phyloP scores from a whole-genome alignment of 2,888 invertebrate genomes.

The Timema cristinae region DNA sequence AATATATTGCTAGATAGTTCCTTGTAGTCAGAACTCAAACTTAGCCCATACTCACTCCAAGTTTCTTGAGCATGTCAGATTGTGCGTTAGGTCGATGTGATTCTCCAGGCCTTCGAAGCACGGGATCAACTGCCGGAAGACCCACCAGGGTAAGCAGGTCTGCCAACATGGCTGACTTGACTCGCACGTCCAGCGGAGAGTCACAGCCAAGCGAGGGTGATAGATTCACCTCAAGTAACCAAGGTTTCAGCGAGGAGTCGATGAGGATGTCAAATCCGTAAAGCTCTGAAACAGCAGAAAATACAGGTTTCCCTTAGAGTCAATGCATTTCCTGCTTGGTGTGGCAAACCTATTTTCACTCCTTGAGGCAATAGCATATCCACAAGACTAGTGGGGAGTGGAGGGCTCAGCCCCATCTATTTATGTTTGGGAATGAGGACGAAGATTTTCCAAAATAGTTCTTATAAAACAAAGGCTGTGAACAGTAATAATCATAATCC shows the following conservation, averaged over 20 bases:
- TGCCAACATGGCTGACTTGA: conserved; percentile 86
- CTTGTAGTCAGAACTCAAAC: neutral
- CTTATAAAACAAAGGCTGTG: too few relatives aligned
- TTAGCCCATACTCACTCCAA: conserved; percentile 14
- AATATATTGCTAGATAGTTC: conserved; percentile 20
- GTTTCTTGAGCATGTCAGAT: conserved; percentile 16
- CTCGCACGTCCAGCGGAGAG: conserved; percentile 86
- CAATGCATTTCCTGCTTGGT: too few relatives aligned
- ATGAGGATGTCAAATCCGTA: conserved; percentile 95
- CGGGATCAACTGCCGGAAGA: conserved; percentile 70
- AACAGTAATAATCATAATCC: too few relatives aligned
- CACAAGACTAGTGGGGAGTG: too few relatives aligned
- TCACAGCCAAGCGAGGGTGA: conserved; percentile 91
- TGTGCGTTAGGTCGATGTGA: conserved; percentile 12
- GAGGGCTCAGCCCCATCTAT: too few relatives aligned
- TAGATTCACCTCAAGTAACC: conserved; percentile 92
- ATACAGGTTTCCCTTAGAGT: too few relatives aligned
- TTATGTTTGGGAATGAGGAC: too few relatives aligned
- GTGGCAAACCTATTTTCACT: too few relatives aligned
- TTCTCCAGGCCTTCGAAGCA: conserved; percentile 46
- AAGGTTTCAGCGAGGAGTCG: conserved; percentile 88
- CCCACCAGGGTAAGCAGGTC: conserved; percentile 91
- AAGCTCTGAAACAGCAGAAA: conserved; percentile 57
- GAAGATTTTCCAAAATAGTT: too few relatives aligned
- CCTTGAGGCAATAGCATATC: too few relatives aligned